Conservation (phyloP, 1,140 invertebrate species). For the Brachionus rubens region DNA sequence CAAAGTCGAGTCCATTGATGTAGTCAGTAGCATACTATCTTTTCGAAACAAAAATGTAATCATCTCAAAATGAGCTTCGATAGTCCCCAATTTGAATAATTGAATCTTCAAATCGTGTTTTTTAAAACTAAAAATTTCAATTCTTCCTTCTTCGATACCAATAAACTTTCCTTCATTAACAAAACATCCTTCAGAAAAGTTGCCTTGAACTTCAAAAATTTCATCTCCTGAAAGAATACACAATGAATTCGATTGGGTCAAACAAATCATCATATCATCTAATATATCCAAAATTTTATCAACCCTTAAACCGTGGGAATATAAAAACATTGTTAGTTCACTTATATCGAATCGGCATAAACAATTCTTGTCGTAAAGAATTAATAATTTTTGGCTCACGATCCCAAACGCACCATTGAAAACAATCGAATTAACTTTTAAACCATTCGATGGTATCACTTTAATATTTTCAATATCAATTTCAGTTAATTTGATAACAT, state of each 20-base stretch:
- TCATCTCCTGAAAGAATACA: not conserved
- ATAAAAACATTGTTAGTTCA: too few species aligned
- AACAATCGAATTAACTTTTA: too few species aligned
- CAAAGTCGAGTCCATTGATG: not conserved
- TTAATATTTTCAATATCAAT: too few species aligned
- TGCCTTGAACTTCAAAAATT: not conserved
- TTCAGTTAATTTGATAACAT: too few species aligned
- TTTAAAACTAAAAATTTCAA: not conserved
- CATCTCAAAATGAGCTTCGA: conserved; percentile 6
- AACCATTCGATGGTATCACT: too few species aligned
- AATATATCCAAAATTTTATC: not conserved
- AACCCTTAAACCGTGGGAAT: too few species aligned
- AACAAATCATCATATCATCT: not conserved
- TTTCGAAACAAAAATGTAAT: not conserved
- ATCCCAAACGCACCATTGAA: too few species aligned
- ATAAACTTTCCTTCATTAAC: too few species aligned
- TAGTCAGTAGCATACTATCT: not conserved
- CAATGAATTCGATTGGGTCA: not conserved
- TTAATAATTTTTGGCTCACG: too few species aligned
- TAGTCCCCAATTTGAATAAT: not conserved
- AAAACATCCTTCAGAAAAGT: too few species aligned
- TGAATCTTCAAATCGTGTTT: not conserved
- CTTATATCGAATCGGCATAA: too few species aligned
- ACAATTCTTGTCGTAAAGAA: too few species aligned
- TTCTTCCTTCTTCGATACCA: not conserved